phyloP scores from a whole-genome alignment of 2,888 invertebrate genomes.

The Lordiphosa andalusiaca region DNA sequence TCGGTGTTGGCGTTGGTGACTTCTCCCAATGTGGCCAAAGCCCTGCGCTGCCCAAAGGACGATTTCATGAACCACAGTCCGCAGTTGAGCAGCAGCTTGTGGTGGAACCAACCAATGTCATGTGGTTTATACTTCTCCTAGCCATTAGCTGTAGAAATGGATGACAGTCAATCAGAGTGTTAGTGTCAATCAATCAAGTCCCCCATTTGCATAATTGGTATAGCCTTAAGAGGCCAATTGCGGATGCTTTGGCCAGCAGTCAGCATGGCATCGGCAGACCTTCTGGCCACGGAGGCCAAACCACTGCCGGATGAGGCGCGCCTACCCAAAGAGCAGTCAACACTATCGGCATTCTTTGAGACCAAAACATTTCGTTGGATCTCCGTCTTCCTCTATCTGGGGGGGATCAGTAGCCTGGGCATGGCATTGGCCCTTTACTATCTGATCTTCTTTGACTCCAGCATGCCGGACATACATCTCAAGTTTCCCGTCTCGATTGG shows the following conservation, averaged over 20 bases:
- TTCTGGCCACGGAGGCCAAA: neutral
- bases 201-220: conserved; percentile 48
- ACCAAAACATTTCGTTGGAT: conserved; percentile 73
- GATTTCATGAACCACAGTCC: conserved; percentile 83
- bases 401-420: conserved; percentile 78
- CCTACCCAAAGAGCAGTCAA: conserved; percentile 53
- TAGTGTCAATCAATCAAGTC: conserved; percentile 35
- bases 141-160: neutral
- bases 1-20: conserved; percentile 6
- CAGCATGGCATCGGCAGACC: conserved; percentile 2
- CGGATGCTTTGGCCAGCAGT: conserved; percentile 1
- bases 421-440: conserved; percentile 76
- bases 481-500: conserved; percentile 76
- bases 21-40: conserved; percentile 37
- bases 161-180: neutral
- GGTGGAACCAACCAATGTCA: conserved; percentile 83
- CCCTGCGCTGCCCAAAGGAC: conserved; percentile 62
- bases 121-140: conserved; percentile 19
- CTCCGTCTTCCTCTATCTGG: conserved; percentile 73
- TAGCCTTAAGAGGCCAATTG: conserved; percentile 14
- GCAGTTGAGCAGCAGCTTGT: conserved; percentile 83
- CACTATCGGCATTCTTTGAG: conserved; percentile 60
- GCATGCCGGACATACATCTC: conserved; percentile 78
- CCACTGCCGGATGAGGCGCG: conserved; percentile 38
- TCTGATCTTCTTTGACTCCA: conserved; percentile 77